Conservation (phyloP, 1,140 invertebrate species). For the Drusus annulatus region DNA sequence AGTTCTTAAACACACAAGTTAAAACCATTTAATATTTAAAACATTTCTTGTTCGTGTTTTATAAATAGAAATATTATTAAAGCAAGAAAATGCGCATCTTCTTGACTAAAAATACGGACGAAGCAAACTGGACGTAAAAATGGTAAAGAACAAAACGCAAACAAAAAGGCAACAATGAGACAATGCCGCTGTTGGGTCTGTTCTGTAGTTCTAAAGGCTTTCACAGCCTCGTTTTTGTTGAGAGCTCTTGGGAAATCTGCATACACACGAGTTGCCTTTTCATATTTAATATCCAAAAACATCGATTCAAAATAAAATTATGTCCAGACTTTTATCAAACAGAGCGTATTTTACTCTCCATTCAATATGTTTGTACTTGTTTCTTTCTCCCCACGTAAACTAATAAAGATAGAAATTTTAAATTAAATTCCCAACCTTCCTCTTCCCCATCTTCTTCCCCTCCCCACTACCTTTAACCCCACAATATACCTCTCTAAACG, state of each 20-base stretch:
- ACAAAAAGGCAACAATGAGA: slow-evolving; percentile 17
- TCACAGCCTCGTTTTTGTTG: not conserved
- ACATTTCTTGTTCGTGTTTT: too few species aligned
- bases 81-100: not conserved
- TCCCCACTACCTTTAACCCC: too few species aligned
- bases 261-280: not conserved
- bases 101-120: not conserved
- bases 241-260: not conserved
- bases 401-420: too few species aligned
- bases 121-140: not conserved
- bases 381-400: too few species aligned
- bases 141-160: not conserved
- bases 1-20: too few species aligned
- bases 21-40: too few species aligned
- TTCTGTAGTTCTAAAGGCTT: not conserved
- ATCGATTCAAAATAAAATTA: not conserved
- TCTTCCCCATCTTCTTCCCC: too few species aligned
- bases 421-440: too few species aligned
- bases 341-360: too few species aligned
- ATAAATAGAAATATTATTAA: too few species aligned
- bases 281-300: not conserved
- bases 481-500: too few species aligned
- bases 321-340: not conserved
- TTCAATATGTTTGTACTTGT: too few species aligned
- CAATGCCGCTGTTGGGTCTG: not conserved